These are phyloP conservation scores for Wiebesia pumilae DNA, from an alignment of 1,140 invertebrate genomes.

Conservation along the genomic window DNA sequence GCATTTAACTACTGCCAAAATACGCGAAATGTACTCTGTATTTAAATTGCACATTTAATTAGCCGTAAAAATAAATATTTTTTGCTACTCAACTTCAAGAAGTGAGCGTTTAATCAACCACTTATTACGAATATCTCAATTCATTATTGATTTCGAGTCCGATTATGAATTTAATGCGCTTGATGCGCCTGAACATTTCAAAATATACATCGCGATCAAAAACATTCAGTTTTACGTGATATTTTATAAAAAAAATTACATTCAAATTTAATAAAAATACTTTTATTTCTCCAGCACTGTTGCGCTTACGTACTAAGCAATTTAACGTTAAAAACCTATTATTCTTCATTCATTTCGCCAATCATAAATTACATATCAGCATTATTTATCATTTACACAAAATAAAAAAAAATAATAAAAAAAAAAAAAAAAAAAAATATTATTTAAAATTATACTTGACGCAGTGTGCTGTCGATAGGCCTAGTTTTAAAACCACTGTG, in stretches of 20 bases:
- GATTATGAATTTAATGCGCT: neutral
- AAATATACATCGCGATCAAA: neutral
- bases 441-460: neutral
- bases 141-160: neutral
- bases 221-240: neutral
- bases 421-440: slow-evolving; percentile 10
- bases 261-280: neutral
- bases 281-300: neutral
- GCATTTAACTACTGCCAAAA: too few species aligned
- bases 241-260: neutral
- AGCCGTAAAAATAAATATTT: too few species aligned
- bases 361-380: neutral
- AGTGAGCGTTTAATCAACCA: neutral
- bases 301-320: neutral
- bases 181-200: neutral
- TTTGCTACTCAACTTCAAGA: too few species aligned
- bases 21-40: too few species aligned
- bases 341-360: neutral
- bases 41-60: too few species aligned
- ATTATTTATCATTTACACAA: neutral
- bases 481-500: slow-evolving; percentile 4
- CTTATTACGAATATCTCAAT: neutral
- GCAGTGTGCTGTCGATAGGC: neutral
- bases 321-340: neutral
- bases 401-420: neutral